Evolutionary conservation across 2,888 invertebrate genomes (phyloP), one percentile per base, ranked within the genome.

Genomic region (Eulithis testata): DNA sequence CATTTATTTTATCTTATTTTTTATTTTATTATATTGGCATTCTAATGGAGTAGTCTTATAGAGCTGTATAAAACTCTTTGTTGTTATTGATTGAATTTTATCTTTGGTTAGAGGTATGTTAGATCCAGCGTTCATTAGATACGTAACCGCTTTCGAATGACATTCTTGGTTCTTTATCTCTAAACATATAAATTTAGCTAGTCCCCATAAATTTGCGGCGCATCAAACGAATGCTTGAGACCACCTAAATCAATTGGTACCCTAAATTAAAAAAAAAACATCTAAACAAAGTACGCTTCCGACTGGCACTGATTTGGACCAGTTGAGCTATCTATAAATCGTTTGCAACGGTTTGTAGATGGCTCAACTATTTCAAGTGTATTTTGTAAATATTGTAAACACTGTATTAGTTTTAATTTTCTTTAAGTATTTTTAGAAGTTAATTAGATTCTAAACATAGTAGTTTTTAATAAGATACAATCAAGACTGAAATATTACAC

Each of bases 1-100:
- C 66, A 69, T 71, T 66, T 60, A 60, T 69, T 56, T 71, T 65
- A 7, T 49, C 6, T 65, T 68, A 21, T 21, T 21, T 21, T 66
- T 66, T 69, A 63, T 66, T 67, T 59, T 55, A 65, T 70, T 62
- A 58, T 37, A 63, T 63, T 63, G 43, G 44, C 57, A 60, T 53
- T 64, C 53, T 60, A n/a, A n/a, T n/a, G 36, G 51, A 60, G 36
- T 65, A 50, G 31, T 45, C 44, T 63, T 54, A 63, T 54, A 58
- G 51, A 47, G 12, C 27, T 45, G 40, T 52, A 37, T 50, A 57
- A 52, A 47, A 52, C 45, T 21, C 11, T 50, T 27, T 47, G 37
- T 43, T 43, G 27, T 58, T 58, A 21, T 52, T 52, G 45, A 60
- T 52, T 37, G 37, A n/a, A 53, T 53, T 51, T 31, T 45, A 47